Base-by-base conservation (phyloP, 1,140 invertebrate species). In the Drosophila nasuta region DNA sequence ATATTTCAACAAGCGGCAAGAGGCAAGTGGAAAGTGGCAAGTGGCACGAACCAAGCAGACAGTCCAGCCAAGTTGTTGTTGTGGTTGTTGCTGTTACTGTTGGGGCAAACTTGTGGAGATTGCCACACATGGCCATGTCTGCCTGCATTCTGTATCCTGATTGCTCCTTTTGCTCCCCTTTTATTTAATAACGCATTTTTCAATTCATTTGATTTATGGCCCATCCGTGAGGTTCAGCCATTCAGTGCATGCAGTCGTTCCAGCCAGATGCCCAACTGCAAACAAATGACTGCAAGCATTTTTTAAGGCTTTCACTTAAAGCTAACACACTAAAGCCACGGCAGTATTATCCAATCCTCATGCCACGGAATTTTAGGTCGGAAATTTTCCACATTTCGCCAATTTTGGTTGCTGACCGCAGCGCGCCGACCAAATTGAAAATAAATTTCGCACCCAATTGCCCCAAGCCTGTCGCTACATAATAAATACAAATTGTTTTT, bases 181-280 rank as follows among this genome's bases (percentile, higher is more conserved):
- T 89, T 81, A 88, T 88, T 88, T 89, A 89, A 88, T 89, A 88
- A 85, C 78, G 85, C 81, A 88, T 89, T 88, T 88, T 89, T 85
- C 85, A 85, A 76, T 69, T 69, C 81, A 88, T 74, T 81, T 88
- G 85, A 88, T 88, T 89, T 88, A 88, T 89, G 81, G 59, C 71
- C 7, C 33, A 63, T 45, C 64, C 83, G 85, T 88, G 85, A 65
- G 60, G 54, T 41, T 46, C 81, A 77, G 69, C 74, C 70, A 65
- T 87, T 79, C 67, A 43, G 41, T n/a, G 20, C 57, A 35, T 38
- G 43, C 58, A 35, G 25, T 20, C 58, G 30, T 46, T 56, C 35
- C 49, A 54, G 35, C 33, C 54, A 57, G 35, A 28, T 35, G 28
- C n/a, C 56, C 33, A 58, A 41, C 38, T 59, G 38, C 56, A 59